Evolutionary conservation across 2,113 vertebrate species (phyloP), one percentile per base, ranked within the genome.

Genomic region (Micronycteris hirsuta): DNA sequence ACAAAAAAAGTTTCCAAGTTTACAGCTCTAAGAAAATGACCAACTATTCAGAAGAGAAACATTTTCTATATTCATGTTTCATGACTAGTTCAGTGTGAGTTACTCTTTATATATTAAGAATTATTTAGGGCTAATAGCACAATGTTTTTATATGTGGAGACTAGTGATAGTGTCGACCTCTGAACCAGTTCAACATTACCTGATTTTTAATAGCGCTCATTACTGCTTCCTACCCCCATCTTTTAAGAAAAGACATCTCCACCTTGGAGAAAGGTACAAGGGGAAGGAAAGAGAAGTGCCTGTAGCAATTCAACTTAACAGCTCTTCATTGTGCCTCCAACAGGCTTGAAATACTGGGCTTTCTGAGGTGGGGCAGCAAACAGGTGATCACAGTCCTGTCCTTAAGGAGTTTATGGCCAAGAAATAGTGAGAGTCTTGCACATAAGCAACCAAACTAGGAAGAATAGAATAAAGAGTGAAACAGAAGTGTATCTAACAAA

Each of bases 81-180:
- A 93, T 96, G 86, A 88, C 65, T 93, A 67, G 89, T 82, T 85
- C 8, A 91, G 36, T 84, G 16, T 67, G 78, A 95, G 58, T n/a
- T 87, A 89, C 65, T 86, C 4, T 91, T 76, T 87, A 15, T 24
- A 86, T 71, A 58, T 85, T 92, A 91, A 56, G 17, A 90, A 91
- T 92, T 19, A 83, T 88, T 96, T 96, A 24, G 38, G 94, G 45
- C 94, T 89, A 94, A 92, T 56, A 41, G 52, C n/a, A 63, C 7
- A 68, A 10, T 74, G 82, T 93, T 94, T 89, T 74, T 88, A 33
- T 68, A 63, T 13, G 33, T 71, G 36, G 15, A 93, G 7, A 65
- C 16, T 70, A 71, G 26, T n/a, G 71, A 54, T 73, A 63, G 1
- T 88, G 20, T 91, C 41, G 28, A 68, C 33, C 33, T 80, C 45